A percentile compares a stretch with the other conserved stretches of the same genome.
phyloP scores from a whole-genome alignment of 2,113 vertebrate genomes.

The Paradisaea rubra region DNA sequence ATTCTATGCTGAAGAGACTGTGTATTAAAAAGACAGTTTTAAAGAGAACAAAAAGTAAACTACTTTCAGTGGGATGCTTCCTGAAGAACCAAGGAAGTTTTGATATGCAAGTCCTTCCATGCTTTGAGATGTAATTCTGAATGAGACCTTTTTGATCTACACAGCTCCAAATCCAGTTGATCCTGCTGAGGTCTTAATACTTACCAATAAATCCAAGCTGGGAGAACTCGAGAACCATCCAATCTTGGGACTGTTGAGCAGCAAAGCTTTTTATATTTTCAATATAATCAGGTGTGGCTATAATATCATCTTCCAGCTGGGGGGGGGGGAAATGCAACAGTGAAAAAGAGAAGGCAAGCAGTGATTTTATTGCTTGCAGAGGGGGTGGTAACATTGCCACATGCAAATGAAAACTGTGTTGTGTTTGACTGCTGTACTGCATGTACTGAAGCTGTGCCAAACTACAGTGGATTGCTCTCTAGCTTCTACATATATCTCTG shows the following conservation, averaged over 20 bases:
- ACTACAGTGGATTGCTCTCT: not conserved
- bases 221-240: constrained; percentile 77
- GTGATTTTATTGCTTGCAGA: not conserved
- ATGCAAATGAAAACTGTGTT: not conserved
- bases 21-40: not conserved
- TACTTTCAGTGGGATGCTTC: not conserved
- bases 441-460: not conserved
- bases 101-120: not conserved
- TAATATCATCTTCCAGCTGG: constrained; percentile 81
- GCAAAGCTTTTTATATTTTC: constrained; percentile 63
- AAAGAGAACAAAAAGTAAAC: not conserved
- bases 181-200: not conserved
- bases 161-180: not conserved
- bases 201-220: constrained; percentile 81
- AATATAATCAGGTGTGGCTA: constrained; percentile 69
- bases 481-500: not conserved
- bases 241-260: constrained; percentile 57
- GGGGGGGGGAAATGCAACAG: not conserved
- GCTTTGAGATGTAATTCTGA: not conserved
- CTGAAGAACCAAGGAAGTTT: not conserved
- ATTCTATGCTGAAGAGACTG: not conserved
- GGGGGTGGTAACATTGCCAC: not conserved
- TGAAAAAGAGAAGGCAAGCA: not conserved
- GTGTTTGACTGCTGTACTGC: not conserved
- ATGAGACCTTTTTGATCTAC: not conserved